phyloP scores from a whole-genome alignment of 2,888 invertebrate species.

The Cyclophora punctaria region DNA sequence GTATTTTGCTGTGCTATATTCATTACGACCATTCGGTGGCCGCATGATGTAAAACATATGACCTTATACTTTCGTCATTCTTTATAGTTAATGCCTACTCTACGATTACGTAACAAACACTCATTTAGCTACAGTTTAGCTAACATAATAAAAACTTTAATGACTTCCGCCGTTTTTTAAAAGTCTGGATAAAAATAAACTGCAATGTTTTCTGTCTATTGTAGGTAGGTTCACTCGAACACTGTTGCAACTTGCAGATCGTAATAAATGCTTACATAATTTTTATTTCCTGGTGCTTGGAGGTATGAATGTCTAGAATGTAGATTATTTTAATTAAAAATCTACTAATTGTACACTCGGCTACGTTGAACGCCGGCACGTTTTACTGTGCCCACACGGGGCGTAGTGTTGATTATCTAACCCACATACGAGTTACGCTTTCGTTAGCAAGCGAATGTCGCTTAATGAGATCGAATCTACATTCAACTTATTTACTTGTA shows the following conservation, averaged over 20 bases:
- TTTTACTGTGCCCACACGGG: no score
- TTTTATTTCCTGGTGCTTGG: conserved; percentile 3
- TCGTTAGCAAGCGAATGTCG: no score
- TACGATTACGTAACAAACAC: background rate
- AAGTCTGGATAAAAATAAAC: background rate
- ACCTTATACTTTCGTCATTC: conserved; percentile 8
- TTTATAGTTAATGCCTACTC: background rate
- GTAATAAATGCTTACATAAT: conserved; percentile 6
- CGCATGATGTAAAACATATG: conserved; percentile 7
- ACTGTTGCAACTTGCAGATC: conserved; percentile 1
- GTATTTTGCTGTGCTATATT: no score
- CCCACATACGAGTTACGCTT: no score
- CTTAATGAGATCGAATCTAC: no score
- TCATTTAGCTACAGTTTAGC: background rate
- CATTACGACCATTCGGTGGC: background rate
- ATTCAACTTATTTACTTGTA: no score
- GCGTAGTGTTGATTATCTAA: no score
- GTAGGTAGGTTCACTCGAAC: background rate
- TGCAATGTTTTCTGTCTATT: background rate
- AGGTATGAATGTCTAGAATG: no score
- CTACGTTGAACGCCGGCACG: no score
- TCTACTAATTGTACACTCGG: no score
- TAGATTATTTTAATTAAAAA: no score
- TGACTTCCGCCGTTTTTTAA: conserved; percentile 1
- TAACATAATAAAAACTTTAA: conserved; percentile 1